Base-by-base conservation (phyloP, 2,888 invertebrate species). In the Tinea semifulvella region DNA sequence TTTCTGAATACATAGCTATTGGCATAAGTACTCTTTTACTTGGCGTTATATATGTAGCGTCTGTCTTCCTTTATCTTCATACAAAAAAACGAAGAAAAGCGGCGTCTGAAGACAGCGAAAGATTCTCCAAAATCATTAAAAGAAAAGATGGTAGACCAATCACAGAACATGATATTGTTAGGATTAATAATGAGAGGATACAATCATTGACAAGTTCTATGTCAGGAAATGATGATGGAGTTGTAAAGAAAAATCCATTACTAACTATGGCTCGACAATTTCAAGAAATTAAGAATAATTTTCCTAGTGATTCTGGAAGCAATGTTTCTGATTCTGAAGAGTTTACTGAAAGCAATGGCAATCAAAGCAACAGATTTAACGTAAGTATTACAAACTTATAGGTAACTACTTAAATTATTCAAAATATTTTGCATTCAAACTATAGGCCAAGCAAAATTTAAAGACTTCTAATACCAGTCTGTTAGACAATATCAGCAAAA, bases 41-140 rank as follows among this genome's bases (percentile, higher is more conserved):
- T n/a, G 93, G 92, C 0, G 81, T 94, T 22, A 90, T 94, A 54
- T 94, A 94, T 67, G 90, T 94, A 13, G 90, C 92, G 0, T 93
- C 93, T 3, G 91, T 94, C 16, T 89, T 92, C 48, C 82, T 94
- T 10, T 94, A 92, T 61, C 65, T 94, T 38, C 91, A 92, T 62
- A 85, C 92, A 51, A 84, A 90, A 55, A 90, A 87, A 65, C 81
- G 87, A 28, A 84, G 86, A 52, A 73, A 62, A 60, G 79, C 59
- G 53, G 61, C 80, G 52, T 67, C 82, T 49, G 61, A 81, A 63
- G 69, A 83, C 68, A 63, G 70, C 56, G 28, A 31, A 25, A 64
- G 65, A 57, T 61, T 62, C 54, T 11, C 13, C 1, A 76, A 71
- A 51, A 67, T 65, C 10, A 49, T 73, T 17, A 77, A 72, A 52